Evolutionary conservation across 92 coral and sea anemone genomes (phyloP).

Genomic region (Paramuricea clavata): DNA sequence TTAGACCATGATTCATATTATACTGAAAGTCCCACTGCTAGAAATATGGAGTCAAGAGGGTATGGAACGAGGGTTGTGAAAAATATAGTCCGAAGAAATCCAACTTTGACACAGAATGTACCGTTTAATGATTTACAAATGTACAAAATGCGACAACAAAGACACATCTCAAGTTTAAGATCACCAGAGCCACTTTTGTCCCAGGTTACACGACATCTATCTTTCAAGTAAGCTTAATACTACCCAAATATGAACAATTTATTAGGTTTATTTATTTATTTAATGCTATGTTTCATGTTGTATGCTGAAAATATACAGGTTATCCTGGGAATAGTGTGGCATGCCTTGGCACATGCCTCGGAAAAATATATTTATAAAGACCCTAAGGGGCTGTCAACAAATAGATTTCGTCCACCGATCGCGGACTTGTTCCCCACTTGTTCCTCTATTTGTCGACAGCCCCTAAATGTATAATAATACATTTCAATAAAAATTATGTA

Average conservation of each 20-base stretch:
- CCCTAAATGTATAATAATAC: too few species aligned
- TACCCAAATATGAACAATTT: not conserved
- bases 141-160: not conserved
- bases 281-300: not conserved
- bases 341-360: too few species aligned
- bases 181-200: constrained; percentile 39
- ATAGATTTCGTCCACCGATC: too few species aligned
- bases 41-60: not conserved
- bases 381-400: too few species aligned
- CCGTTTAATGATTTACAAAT: constrained; percentile 8
- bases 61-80: not conserved
- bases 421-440: too few species aligned
- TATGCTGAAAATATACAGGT: too few species aligned
- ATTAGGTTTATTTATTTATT: not conserved
- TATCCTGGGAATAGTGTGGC: too few species aligned
- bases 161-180: not conserved
- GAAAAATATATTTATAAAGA: too few species aligned
- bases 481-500: too few species aligned
- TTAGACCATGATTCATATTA: not conserved
- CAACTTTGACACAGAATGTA: not conserved
- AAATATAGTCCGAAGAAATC: constrained; percentile 2
- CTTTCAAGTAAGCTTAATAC: constrained; percentile 21
- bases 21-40: not conserved
- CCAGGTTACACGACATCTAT: constrained; percentile 28
- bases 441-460: too few species aligned